Evolutionary conservation across 2,113 vertebrate genomes (phyloP).

Genomic region (Antigone vipio): DNA sequence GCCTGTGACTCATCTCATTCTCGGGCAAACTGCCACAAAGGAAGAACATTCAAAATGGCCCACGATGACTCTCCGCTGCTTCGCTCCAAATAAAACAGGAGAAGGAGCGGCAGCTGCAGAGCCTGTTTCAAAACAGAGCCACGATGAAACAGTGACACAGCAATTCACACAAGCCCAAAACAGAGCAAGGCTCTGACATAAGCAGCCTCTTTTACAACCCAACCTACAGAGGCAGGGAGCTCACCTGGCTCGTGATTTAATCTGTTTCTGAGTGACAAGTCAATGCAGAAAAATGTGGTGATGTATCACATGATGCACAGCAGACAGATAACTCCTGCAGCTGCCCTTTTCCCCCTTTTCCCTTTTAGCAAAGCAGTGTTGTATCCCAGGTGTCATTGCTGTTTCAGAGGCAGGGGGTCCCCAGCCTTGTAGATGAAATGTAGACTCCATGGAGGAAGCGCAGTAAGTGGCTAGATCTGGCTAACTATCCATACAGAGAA

Average conservation of each 20-base stretch:
- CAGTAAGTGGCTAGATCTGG: background rate
- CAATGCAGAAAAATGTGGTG: background rate
- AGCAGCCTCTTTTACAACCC: background rate
- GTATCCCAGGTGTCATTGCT: background rate
- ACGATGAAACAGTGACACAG: background rate
- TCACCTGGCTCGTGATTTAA: background rate
- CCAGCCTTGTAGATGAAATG: background rate
- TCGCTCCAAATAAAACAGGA: slow-evolving; percentile 12
- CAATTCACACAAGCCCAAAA: background rate
- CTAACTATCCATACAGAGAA: background rate
- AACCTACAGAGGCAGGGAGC: background rate
- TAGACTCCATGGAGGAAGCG: background rate
- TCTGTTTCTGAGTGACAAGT: background rate
- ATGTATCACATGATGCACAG: background rate
- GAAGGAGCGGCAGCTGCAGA: background rate
- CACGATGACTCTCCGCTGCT: background rate
- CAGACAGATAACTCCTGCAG: background rate
- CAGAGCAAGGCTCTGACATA: background rate
- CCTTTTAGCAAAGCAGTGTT: background rate
- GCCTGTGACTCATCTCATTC: background rate
- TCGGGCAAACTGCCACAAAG: slow-evolving; percentile 40
- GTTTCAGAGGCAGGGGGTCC: background rate
- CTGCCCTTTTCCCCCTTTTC: background rate
- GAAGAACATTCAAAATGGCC: slow-evolving; percentile 19
- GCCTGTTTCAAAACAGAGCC: background rate